A percentile compares a stretch with the other conserved stretches of the same genome.
phyloP scores from a whole-genome alignment of 2,888 invertebrate species.

The Drosophila suboccidentalis region DNA sequence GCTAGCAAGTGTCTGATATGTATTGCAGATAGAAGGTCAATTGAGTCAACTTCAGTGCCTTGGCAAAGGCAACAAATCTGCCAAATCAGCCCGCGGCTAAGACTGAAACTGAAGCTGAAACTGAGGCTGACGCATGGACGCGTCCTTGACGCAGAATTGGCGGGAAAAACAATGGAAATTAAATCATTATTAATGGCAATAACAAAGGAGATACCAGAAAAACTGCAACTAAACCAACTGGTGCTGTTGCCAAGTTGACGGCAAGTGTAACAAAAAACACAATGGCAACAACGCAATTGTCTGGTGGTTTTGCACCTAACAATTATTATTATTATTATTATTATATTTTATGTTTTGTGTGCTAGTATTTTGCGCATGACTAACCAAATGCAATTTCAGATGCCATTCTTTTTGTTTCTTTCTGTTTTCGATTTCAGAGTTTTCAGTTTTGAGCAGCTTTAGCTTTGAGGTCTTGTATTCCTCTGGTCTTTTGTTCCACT shows the following conservation, averaged over 20 bases:
- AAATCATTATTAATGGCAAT: constrained; percentile 71
- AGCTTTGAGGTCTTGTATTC: constrained; percentile 42
- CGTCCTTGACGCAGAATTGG: constrained; percentile 67
- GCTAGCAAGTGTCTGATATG: constrained; percentile 12
- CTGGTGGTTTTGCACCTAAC: constrained; percentile 47
- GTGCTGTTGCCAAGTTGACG: constrained; percentile 59
- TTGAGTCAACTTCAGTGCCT: constrained; percentile 39
- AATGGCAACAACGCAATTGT: constrained; percentile 46
- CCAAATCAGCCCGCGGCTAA: constrained; percentile 46
- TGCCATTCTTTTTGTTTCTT: constrained; percentile 74
- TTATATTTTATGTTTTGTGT: constrained; percentile 38
- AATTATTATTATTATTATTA: constrained; percentile 58
- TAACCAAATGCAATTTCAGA: constrained; percentile 81
- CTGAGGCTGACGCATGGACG: constrained; percentile 45
- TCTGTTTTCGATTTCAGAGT: constrained; percentile 46
- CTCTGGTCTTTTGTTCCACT: constrained; percentile 62
- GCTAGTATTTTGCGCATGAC: constrained; percentile 77
- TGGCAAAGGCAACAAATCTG: constrained; percentile 43
- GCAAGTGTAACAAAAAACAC: constrained; percentile 67
- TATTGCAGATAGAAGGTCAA: constrained; percentile 40
- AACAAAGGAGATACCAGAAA: constrained; percentile 52
- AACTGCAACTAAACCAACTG: constrained; percentile 33
- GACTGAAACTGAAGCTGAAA: constrained; percentile 13
- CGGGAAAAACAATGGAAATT: constrained; percentile 74
- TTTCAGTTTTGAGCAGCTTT: constrained; percentile 30